Conservation (phyloP, 2,113 vertebrate species). For the Psittacus erithacus region DNA sequence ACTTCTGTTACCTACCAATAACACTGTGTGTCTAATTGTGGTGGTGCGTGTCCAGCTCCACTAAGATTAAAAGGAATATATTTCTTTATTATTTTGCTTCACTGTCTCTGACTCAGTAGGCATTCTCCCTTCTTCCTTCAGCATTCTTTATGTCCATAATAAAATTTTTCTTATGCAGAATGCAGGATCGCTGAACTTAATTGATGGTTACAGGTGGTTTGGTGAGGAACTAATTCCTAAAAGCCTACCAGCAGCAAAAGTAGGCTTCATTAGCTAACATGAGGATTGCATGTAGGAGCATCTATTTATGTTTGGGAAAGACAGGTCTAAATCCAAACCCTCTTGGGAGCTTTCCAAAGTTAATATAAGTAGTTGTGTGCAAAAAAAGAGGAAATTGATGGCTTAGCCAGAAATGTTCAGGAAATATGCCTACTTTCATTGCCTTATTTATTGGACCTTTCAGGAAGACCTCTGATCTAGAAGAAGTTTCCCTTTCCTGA, state of each 20-base stretch:
- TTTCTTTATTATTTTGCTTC: neutral
- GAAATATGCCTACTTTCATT: neutral
- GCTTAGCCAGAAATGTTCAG: neutral
- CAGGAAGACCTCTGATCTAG: neutral
- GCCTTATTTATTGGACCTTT: neutral
- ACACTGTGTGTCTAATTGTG: neutral
- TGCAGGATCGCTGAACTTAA: neutral
- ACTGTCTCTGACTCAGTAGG: neutral
- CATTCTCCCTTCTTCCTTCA: neutral
- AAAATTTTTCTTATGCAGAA: neutral
- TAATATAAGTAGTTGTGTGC: neutral
- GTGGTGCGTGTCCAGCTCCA: neutral
- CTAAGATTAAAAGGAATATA: neutral
- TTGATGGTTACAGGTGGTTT: neutral
- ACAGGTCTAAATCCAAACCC: neutral
- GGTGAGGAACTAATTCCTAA: constrained; percentile 25
- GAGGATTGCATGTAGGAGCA: neutral
- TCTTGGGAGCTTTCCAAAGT: neutral
- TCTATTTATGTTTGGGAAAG: neutral
- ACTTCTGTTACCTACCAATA: neutral
- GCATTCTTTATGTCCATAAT: neutral
- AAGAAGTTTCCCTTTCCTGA: neutral
- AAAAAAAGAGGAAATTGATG: neutral
- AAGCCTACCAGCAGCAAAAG: neutral
- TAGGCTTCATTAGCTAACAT: constrained; percentile 16